A percentile compares a stretch with the other conserved stretches of the same genome.
Conservation (phyloP, 2,888 invertebrate genomes). For the Autographa pulchrina region DNA sequence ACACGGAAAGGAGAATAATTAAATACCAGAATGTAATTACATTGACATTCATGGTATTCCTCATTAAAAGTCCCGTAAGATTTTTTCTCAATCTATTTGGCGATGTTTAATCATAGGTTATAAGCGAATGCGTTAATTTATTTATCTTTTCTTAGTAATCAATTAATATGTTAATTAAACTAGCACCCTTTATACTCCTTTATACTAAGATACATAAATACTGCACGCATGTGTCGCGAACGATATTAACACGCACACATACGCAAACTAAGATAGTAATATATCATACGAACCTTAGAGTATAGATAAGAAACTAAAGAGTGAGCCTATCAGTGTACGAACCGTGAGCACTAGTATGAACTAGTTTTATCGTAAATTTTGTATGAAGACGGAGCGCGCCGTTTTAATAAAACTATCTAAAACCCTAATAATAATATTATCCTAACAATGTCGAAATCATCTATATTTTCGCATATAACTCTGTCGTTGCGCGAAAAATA, state of each 20-base stretch:
- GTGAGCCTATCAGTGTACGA: too few species aligned
- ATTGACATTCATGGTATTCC: neutral
- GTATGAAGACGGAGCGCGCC: too few species aligned
- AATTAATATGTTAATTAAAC: slow-evolving; percentile 77
- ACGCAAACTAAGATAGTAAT: slow-evolving; percentile 6
- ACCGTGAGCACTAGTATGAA: too few species aligned
- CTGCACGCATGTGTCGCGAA: slow-evolving; percentile 70
- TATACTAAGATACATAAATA: slow-evolving; percentile 59
- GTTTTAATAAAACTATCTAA: too few species aligned
- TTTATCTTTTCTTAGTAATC: slow-evolving; percentile 66
- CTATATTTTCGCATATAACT: too few species aligned
- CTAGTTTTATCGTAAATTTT: too few species aligned
- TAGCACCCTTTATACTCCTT: slow-evolving; percentile 64
- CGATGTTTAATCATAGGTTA: slow-evolving; percentile 54
- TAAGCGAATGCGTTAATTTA: slow-evolving; percentile 57
- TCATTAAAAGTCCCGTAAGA: slow-evolving; percentile 13
- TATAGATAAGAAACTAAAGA: too few species aligned
- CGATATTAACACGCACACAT: slow-evolving; percentile 55
- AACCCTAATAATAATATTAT: too few species aligned
- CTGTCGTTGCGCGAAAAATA: too few species aligned
- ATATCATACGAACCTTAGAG: too few species aligned
- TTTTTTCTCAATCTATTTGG: slow-evolving; percentile 28
- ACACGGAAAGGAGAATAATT: neutral
- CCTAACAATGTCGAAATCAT: too few species aligned
- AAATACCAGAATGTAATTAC: neutral